Evolutionary conservation across 2,113 vertebrate genomes (phyloP), one percentile per base, ranked within the genome.

Genomic region (Scartelaos histophorus): DNA sequence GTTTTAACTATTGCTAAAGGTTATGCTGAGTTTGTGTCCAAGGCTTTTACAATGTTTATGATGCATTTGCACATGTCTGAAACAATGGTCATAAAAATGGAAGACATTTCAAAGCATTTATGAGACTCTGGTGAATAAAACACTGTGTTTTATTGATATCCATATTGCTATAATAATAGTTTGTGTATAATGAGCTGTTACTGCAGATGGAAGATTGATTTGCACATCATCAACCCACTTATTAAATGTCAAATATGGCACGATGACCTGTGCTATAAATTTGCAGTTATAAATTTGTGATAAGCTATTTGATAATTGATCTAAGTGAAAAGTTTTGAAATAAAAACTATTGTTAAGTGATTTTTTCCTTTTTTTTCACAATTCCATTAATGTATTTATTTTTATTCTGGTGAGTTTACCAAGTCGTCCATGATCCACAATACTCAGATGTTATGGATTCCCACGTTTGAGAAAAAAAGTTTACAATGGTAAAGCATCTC

Each of bases 161-260:
- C 24, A 34, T 25, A 58, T 58, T 58, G 13, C 19, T 29, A 17
- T 34, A 17, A 61, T 16, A 17, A n/a, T 35, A 12, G 17, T 43
- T 64, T 38, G 34, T n/a, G n/a, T 64, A 19, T 64, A 38, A 64
- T 64, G 61, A 17, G 67, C 21, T 29, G n/a, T 68, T 53, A 24
- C 45, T 71, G 17, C 10, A 74, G 54, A 54, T 71, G 19, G 13
- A 35, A 58, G 43, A 74, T 57, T 57, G 79, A 74, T 73, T 47
- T 5, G 57, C 62, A 76, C 49, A 49, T 75, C 56, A 75, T 65
- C 47, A 29, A 29, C 10, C 58, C 17, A 71, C 66, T 56, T 38
- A 43, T 58, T 16, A n/a, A 66, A 53, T 13, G 12, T 4, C 58
- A 72, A 17, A 47, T 17, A 47, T 45, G 3, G 38, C 64, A 22